These are phyloP conservation scores for Galaxea fascicularis DNA, from an alignment of 92 coral and sea anemone species.

Conservation along the genomic window DNA sequence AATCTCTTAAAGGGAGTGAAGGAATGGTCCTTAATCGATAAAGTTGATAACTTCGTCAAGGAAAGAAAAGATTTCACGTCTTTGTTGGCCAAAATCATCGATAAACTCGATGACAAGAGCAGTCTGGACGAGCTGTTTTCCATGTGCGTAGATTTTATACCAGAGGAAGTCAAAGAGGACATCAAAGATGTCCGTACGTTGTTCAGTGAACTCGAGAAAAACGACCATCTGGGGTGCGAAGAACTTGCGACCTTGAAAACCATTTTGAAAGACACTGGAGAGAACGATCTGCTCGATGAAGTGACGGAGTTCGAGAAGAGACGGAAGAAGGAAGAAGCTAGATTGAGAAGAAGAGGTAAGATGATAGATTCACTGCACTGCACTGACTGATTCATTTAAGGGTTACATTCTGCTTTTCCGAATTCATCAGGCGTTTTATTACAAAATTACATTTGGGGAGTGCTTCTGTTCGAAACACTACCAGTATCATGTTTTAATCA, in stretches of 20 bases:
- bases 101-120: not conserved
- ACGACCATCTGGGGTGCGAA: not conserved
- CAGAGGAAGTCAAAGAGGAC: not conserved
- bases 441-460: too few species aligned
- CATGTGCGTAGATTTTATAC: not conserved
- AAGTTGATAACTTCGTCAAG: constrained; percentile 34
- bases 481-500: too few species aligned
- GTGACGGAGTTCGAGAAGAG: not conserved
- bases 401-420: too few species aligned
- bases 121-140: not conserved
- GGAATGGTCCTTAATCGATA: constrained; percentile 25
- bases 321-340: not conserved
- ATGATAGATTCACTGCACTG: too few species aligned
- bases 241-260: not conserved
- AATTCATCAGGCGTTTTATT: too few species aligned
- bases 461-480: too few species aligned
- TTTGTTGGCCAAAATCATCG: not conserved
- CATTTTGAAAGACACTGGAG: not conserved
- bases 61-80: not conserved
- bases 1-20: constrained; percentile 28
- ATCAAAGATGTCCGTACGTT: not conserved
- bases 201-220: not conserved
- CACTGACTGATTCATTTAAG: too few species aligned
- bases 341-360: not conserved
- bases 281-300: not conserved